Conservation (phyloP, 2,888 invertebrate species). For the Tuta absoluta region DNA sequence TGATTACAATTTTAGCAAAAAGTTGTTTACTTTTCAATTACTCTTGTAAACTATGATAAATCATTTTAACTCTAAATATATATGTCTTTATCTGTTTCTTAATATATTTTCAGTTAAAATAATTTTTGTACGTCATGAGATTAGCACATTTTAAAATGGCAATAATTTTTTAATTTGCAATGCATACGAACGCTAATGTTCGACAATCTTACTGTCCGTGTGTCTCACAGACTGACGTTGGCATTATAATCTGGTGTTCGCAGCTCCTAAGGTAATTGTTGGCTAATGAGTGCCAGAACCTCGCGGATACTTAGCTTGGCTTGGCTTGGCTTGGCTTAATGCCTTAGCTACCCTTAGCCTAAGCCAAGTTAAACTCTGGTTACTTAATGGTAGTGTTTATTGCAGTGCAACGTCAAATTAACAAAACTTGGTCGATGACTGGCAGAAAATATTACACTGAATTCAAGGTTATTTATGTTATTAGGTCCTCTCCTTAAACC, state of each 20-base stretch:
- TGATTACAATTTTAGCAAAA: too few species aligned
- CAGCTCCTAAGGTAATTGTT: slow-evolving; percentile 4
- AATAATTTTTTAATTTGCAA: too few species aligned
- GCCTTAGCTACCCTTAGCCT: slow-evolving; percentile 2
- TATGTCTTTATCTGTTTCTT: too few species aligned
- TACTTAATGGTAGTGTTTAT: not conserved
- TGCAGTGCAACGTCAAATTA: not conserved
- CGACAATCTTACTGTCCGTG: not conserved
- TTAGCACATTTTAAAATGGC: too few species aligned
- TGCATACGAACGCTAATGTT: not conserved
- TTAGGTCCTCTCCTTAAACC: too few species aligned
- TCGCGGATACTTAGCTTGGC: slow-evolving; percentile 3
- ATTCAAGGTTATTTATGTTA: too few species aligned
- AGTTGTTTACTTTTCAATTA: too few species aligned
- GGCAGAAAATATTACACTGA: too few species aligned
- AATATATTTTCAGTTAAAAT: too few species aligned
- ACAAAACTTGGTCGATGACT: not conserved
- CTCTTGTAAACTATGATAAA: too few species aligned
- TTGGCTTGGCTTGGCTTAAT: not conserved
- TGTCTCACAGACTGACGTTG: not conserved
- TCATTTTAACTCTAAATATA: too few species aligned
- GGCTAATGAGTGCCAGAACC: not conserved
- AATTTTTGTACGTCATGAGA: too few species aligned
- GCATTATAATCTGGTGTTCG: slow-evolving; percentile 2
- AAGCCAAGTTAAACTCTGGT: not conserved